Conservation (phyloP, 1,140 invertebrate genomes). For the Sitophilus oryzae region DNA sequence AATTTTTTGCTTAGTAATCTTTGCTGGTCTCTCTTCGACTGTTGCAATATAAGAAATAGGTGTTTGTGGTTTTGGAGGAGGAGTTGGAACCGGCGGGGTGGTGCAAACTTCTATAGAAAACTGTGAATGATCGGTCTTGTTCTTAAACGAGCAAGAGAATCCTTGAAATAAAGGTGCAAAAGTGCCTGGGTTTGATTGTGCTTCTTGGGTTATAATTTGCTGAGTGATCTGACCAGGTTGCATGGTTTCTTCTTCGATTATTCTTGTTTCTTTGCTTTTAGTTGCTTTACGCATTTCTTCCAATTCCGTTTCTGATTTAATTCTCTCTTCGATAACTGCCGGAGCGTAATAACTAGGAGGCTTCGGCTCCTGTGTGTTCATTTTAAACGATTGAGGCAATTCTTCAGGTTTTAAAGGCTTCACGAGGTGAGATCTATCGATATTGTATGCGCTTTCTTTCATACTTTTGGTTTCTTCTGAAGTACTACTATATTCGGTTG, state of each 20-base stretch:
- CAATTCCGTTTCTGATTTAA: slow-evolving; percentile 17
- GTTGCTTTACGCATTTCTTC: slow-evolving; percentile 21
- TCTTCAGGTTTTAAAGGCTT: slow-evolving; percentile 29
- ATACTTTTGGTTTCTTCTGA: slow-evolving; percentile 8
- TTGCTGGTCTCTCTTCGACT: slow-evolving; percentile 19
- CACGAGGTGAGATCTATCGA: slow-evolving; percentile 17
- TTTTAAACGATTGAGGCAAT: slow-evolving; percentile 29
- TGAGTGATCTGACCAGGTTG: slow-evolving; percentile 21
- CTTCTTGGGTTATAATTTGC: slow-evolving; percentile 17
- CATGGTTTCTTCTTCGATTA: slow-evolving; percentile 21
- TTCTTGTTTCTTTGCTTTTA: slow-evolving; percentile 24
- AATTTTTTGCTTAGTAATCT: slow-evolving; percentile 23
- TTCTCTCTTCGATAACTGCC: slow-evolving; percentile 14
- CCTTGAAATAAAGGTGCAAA: slow-evolving; percentile 33
- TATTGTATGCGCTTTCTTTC: slow-evolving; percentile 9
- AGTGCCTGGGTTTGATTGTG: slow-evolving; percentile 4
- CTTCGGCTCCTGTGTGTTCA: slow-evolving; percentile 24
- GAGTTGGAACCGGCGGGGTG: slow-evolving; percentile 28
- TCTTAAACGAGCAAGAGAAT: slow-evolving; percentile 35
- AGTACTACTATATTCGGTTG: slow-evolving; percentile 15
- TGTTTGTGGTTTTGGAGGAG: slow-evolving; percentile 19
- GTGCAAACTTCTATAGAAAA: slow-evolving; percentile 34
- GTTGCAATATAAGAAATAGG: slow-evolving; percentile 25
- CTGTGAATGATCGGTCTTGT: slow-evolving; percentile 33
- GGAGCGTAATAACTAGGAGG: slow-evolving; percentile 28